These are phyloP conservation scores for Leguminivora glycinivorella DNA, from an alignment of 1,140 invertebrate species.

Conservation along the genomic window DNA sequence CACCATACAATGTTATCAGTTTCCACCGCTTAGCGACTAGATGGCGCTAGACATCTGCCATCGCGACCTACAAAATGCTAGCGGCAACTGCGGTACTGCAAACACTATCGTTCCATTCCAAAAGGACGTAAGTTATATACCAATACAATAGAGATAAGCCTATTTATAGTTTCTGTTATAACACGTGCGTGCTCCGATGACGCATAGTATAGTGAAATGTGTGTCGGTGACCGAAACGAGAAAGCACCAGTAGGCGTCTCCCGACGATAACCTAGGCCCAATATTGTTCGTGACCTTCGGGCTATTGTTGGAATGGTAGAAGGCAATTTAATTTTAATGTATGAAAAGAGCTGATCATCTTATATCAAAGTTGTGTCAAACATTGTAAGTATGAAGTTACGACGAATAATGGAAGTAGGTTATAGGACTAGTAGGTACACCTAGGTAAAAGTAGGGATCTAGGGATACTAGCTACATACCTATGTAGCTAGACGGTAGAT, in stretches of 20 bases:
- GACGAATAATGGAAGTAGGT: too few relatives aligned
- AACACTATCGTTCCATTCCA: neutral
- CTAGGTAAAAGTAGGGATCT: too few relatives aligned
- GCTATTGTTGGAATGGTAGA: constrained; percentile 2
- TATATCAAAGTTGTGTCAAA: too few relatives aligned
- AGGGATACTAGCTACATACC: too few relatives aligned
- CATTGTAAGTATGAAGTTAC: too few relatives aligned
- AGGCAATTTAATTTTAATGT: neutral
- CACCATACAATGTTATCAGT: constrained; percentile 26
- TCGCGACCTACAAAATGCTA: constrained; percentile 18
- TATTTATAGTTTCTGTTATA: neutral
- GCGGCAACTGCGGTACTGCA: constrained; percentile 6
- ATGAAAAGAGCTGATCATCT: too few relatives aligned
- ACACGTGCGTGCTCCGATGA: constrained; percentile 1
- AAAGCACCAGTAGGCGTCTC: neutral
- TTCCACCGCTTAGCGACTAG: neutral
- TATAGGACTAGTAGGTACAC: too few relatives aligned
- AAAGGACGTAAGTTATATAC: neutral
- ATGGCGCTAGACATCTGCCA: neutral
- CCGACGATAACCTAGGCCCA: constrained; percentile 3
- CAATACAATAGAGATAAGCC: neutral
- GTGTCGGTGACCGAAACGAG: constrained; percentile 13
- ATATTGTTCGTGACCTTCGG: neutral
- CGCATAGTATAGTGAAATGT: neutral
- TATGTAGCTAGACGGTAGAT: too few relatives aligned